Conservation (phyloP, 2,888 invertebrate species). For the Priocnemis perturbator region DNA sequence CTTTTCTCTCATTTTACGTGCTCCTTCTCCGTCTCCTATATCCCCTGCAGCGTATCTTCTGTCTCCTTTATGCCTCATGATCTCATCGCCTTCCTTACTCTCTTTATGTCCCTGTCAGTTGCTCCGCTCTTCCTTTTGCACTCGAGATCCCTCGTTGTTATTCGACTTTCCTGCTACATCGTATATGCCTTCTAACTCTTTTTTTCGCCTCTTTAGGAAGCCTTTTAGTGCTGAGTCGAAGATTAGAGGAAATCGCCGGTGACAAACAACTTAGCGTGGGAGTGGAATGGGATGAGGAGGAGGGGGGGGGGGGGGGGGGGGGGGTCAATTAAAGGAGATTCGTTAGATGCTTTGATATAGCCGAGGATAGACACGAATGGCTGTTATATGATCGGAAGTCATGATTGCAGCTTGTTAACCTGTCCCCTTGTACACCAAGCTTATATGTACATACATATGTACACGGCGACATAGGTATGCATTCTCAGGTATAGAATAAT, state of each 20-base stretch:
- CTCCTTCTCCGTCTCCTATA: constrained; percentile 7
- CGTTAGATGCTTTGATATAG: constrained; percentile 29
- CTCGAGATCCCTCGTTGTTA: not conserved
- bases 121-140: constrained; percentile 21
- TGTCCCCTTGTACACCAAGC: no score
- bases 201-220: constrained; percentile 19
- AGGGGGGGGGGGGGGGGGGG: constrained; percentile 27
- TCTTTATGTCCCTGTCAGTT: constrained; percentile 15
- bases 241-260: constrained; percentile 24
- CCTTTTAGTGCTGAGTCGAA: not conserved
- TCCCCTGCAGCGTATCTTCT: not conserved
- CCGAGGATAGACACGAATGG: constrained; percentile 6
- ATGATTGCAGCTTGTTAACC: no score
- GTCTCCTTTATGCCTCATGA: not conserved
- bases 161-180: no score
- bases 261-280: constrained; percentile 26
- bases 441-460: no score
- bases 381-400: no score
- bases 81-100: constrained; percentile 15
- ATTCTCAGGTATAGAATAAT: no score
- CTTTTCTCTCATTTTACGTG: constrained; percentile 1
- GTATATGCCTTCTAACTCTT: constrained; percentile 10
- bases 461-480: no score
- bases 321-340: constrained; percentile 42
- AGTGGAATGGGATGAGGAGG: not conserved